phyloP scores from a whole-genome alignment of 2,797 vertebrate species.

The Agapornis canus region DNA sequence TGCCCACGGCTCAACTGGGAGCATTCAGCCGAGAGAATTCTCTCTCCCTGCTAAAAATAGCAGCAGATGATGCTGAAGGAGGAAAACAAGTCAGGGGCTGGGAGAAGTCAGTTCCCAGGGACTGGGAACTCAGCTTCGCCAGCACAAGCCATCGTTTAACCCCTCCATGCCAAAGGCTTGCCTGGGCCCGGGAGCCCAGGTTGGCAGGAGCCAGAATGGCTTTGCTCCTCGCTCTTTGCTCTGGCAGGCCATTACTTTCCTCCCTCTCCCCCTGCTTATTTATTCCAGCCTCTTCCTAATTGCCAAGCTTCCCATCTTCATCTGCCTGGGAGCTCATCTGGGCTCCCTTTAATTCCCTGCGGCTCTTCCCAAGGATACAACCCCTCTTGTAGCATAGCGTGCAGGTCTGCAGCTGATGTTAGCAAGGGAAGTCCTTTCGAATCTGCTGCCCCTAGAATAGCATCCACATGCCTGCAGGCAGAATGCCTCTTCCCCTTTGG shows the following conservation, averaged over 20 bases:
- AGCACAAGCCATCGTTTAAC: conserved; percentile 41
- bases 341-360: not conserved
- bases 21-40: conserved; percentile 55
- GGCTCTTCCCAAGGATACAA: not conserved
- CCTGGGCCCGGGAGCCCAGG: not conserved
- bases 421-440: not conserved
- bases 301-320: not conserved
- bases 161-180: not conserved
- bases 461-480: not conserved
- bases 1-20: conserved; percentile 40
- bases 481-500: not conserved
- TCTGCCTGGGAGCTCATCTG: not conserved
- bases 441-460: not conserved
- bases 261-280: not conserved
- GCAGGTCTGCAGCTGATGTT: not conserved
- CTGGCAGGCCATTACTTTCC: not conserved
- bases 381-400: no score
- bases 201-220: not conserved
- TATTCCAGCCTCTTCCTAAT: not conserved
- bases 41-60: conserved; percentile 79
- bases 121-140: not conserved
- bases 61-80: conserved; percentile 39
- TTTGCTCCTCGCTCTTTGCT: not conserved
- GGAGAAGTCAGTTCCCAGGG: conserved; percentile 51
- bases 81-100: conserved; percentile 57